A percentile compares a stretch with the other conserved stretches of the same genome.
Evolutionary conservation across 2,113 vertebrate genomes (phyloP).

Genomic region (Lagenorhynchus albirostris): DNA sequence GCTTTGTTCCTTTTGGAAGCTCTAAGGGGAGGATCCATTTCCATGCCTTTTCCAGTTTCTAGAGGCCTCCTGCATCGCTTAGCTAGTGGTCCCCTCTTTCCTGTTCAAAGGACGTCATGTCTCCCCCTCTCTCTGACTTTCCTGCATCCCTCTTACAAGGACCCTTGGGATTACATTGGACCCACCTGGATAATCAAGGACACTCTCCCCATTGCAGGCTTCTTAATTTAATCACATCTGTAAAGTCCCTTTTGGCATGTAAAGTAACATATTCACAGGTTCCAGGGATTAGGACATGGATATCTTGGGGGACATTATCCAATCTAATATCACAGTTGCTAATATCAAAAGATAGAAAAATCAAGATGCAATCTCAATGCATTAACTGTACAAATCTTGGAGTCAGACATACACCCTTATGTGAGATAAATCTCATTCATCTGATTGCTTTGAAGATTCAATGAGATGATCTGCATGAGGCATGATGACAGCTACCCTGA

Average conservation of each 20-base stretch:
- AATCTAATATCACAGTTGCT: neutral
- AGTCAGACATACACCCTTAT: neutral
- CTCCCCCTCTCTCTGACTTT: too few species aligned
- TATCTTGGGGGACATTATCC: neutral
- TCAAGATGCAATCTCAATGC: neutral
- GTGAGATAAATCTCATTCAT: neutral
- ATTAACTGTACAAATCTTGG: neutral
- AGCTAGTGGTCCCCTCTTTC: neutral
- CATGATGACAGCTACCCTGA: neutral
- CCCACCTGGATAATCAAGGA: neutral
- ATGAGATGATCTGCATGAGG: neutral
- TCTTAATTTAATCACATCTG: neutral
- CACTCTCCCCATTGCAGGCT: neutral
- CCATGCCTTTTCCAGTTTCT: neutral
- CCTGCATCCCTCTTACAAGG: neutral
- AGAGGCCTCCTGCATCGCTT: neutral
- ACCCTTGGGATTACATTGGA: neutral
- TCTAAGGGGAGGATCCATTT: neutral
- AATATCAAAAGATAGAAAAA: neutral
- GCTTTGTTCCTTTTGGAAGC: neutral
- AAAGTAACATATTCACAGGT: neutral
- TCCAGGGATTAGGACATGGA: neutral
- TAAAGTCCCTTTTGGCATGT: neutral
- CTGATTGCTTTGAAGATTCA: slow-evolving; percentile 4
- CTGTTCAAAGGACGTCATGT: neutral